These are phyloP conservation scores for Triops cancriformis DNA, from an alignment of 1,140 invertebrate species.

Conservation along the genomic window DNA sequence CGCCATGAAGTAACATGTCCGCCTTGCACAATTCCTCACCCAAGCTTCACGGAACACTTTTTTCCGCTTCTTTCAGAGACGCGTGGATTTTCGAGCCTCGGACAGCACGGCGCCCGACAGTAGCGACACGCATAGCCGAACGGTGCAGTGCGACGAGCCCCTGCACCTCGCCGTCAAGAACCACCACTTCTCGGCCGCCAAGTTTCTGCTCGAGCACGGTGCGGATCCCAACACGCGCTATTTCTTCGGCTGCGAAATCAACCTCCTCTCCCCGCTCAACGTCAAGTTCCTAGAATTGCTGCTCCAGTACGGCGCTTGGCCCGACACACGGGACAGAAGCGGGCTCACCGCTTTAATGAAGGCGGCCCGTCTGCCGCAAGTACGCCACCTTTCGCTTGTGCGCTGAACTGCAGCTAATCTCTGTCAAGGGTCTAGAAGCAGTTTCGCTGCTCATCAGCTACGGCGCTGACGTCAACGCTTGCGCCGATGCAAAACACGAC, in stretches of 20 bases:
- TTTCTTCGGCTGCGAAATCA: conserved; percentile 84
- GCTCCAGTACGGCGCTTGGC: conserved; percentile 72
- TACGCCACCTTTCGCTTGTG: conserved; percentile 37
- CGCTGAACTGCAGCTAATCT: too few relatives aligned
- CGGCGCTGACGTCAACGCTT: conserved; percentile 72
- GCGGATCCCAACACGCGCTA: conserved; percentile 56
- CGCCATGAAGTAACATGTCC: conserved; percentile 29
- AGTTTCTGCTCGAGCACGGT: conserved; percentile 57
- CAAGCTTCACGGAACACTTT: too few relatives aligned
- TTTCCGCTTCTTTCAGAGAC: conserved; percentile 25
- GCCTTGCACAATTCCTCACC: too few relatives aligned
- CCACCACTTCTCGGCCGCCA: conserved; percentile 64
- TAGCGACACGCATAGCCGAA: not conserved
- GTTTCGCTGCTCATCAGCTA: conserved; percentile 65
- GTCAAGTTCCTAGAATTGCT: conserved; percentile 70
- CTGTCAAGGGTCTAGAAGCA: conserved; percentile 66
- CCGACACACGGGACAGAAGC: conserved; percentile 71
- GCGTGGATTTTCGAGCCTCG: conserved; percentile 27
- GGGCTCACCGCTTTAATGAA: conserved; percentile 83
- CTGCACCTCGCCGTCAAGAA: conserved; percentile 72
- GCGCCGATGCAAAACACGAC: conserved; percentile 68
- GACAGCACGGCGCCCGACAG: not conserved
- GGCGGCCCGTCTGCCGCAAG: conserved; percentile 64
- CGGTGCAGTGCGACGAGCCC: conserved; percentile 55
- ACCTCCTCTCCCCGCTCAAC: conserved; percentile 65